Evolutionary conservation across 2,113 vertebrate species (phyloP), one percentile per base, ranked within the genome.

Genomic region (Eidolon helvum): DNA sequence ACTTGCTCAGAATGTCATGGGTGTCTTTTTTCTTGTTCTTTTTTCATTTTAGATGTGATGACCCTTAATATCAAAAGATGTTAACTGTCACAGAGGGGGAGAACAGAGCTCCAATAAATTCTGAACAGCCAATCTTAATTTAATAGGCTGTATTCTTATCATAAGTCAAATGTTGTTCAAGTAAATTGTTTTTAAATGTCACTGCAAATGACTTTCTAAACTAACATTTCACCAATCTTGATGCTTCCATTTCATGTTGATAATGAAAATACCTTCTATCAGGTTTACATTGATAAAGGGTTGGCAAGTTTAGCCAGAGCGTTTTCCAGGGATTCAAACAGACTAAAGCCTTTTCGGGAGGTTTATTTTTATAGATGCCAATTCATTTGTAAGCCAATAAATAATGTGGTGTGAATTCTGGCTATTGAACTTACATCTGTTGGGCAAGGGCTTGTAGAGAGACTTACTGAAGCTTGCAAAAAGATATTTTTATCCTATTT

Each of bases 131-230:
- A 53, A 48, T 97, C 66, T 88, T 96, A 66, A 96, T 95, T 87
- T 97, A 95, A 95, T 87, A 95, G 79, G 48, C 79, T 92, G 16
- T 63, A 71, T 92, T 92, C 95, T 97, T 94, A 92, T 95, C 93
- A 28, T n/a, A 89, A 84, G 91, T 91, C 65, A 96, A 82, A 90
- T 97, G 88, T 57, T 94, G 50, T 80, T 96, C 77, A 83, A 87
- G 72, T 94, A 86, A 91, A 83, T 96, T 94, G 85, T 94, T 95
- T 97, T 97, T 97, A 96, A 96, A 97, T 98, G 95, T 96, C 95
- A 97, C 74, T 95, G 96, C 59, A 96, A 96, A 94, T 97, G 88
- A 95, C 86, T 96, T 97, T 94, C 43, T 89, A 97, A 94, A 94
- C 66, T 91, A 92, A 61, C 57, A 53, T 95, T 91, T 93, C 43